phyloP scores from a whole-genome alignment of 2,113 vertebrate species.

The Psilopsiagon aurifrons region DNA sequence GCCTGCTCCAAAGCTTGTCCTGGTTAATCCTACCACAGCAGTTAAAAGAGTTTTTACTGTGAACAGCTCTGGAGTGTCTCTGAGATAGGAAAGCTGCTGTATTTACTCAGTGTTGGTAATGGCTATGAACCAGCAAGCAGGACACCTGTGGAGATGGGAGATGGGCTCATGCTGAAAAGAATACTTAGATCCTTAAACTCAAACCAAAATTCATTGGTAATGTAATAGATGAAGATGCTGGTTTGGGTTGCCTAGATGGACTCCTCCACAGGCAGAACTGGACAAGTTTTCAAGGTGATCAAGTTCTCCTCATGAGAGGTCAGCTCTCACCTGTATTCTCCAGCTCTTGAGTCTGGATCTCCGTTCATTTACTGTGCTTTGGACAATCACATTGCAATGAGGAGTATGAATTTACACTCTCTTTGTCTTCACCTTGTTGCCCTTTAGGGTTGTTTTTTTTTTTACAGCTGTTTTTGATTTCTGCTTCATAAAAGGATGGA shows the following conservation, averaged over 20 bases:
- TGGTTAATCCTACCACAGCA: background rate
- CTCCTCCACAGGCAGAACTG: background rate
- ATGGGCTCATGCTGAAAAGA: background rate
- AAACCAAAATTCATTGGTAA: background rate
- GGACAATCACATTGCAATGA: background rate
- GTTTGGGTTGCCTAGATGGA: background rate
- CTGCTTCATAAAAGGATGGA: background rate
- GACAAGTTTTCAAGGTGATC: background rate
- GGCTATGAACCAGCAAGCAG: background rate
- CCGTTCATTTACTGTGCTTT: background rate
- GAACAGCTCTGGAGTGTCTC: background rate
- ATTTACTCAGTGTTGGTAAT: background rate
- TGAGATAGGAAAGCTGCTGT: background rate
- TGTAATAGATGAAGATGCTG: background rate
- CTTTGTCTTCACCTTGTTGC: background rate
- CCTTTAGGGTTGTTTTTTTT: background rate
- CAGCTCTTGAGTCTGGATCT: background rate
- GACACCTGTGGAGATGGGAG: background rate
- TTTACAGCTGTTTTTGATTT: background rate
- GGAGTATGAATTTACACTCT: background rate
- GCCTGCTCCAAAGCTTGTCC: background rate
- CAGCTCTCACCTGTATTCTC: background rate
- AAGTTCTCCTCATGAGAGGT: background rate
- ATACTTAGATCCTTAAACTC: background rate
- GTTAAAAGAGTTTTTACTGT: background rate